phyloP scores from a whole-genome alignment of 2,888 invertebrate genomes.

The Drosophila nr. perissopoda region DNA sequence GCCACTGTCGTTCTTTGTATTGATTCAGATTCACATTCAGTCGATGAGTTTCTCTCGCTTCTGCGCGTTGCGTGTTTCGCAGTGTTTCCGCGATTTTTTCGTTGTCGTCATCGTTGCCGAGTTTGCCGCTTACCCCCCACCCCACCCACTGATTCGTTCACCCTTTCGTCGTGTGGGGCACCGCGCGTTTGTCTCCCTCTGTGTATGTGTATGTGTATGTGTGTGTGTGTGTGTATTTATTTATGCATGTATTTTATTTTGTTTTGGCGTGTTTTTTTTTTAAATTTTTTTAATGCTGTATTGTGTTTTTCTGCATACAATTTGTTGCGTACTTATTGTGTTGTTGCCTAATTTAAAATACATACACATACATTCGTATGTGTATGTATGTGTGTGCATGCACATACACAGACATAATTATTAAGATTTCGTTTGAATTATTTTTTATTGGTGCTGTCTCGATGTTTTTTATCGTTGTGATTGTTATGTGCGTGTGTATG shows the following conservation, averaged over 20 bases:
- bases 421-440: constrained; percentile 29
- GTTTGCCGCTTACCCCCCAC: constrained; percentile 17
- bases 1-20: constrained; percentile 68
- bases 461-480: constrained; percentile 16
- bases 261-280: constrained; percentile 43
- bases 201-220: constrained; percentile 25
- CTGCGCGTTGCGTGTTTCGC: constrained; percentile 83
- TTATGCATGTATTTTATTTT: constrained; percentile 21
- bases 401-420: constrained; percentile 13
- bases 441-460: constrained; percentile 21
- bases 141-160: background rate
- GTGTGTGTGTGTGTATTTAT: constrained; percentile 18
- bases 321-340: constrained; percentile 27
- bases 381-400: background rate
- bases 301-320: constrained; percentile 21
- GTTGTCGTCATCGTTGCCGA: constrained; percentile 71
- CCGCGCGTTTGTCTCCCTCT: constrained; percentile 25
- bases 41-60: constrained; percentile 84
- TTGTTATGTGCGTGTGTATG: constrained; percentile 14
- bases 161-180: constrained; percentile 35
- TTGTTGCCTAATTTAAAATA: constrained; percentile 31
- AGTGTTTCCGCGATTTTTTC: constrained; percentile 79
- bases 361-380: background rate
- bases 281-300: constrained; percentile 15
- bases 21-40: constrained; percentile 82